A percentile compares a stretch with the other conserved stretches of the same genome.
These are phyloP conservation scores for Ferrisia virgata DNA, from an alignment of 2,888 invertebrate genomes.

Conservation along the genomic window DNA sequence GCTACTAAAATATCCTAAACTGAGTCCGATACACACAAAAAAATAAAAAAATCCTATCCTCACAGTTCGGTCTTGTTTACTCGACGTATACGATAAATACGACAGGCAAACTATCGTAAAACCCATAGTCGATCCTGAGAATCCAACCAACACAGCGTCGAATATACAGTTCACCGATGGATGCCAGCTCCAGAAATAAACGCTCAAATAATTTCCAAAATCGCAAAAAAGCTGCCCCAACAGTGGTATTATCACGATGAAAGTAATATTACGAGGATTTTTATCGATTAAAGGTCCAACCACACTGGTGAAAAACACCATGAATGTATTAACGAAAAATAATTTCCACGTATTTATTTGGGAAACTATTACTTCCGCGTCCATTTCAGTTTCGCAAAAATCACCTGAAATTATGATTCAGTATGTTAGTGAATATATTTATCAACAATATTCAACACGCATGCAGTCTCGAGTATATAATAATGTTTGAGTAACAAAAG, in stretches of 20 bases:
- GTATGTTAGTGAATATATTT: neutral
- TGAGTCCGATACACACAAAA: neutral
- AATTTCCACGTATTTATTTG: constrained; percentile 1
- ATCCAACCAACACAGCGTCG: neutral
- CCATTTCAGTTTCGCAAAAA: neutral
- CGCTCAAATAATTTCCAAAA: neutral
- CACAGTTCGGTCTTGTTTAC: neutral
- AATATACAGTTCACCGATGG: neutral
- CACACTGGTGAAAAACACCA: neutral
- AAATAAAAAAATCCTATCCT: neutral
- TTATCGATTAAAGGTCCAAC: neutral
- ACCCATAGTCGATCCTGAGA: neutral
- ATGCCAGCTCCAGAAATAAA: constrained; percentile 1
- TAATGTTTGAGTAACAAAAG: too few species aligned
- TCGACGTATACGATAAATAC: neutral
- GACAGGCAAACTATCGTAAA: neutral
- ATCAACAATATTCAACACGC: too few species aligned
- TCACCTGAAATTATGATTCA: neutral
- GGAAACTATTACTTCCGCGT: neutral
- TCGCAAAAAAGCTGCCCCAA: neutral
- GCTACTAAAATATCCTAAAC: neutral
- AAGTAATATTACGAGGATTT: neutral
- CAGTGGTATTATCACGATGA: neutral
- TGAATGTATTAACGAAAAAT: neutral
- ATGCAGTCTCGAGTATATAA: neutral